phyloP scores from a whole-genome alignment of 2,797 vertebrate species.

The Leucoraja ocellata region DNA sequence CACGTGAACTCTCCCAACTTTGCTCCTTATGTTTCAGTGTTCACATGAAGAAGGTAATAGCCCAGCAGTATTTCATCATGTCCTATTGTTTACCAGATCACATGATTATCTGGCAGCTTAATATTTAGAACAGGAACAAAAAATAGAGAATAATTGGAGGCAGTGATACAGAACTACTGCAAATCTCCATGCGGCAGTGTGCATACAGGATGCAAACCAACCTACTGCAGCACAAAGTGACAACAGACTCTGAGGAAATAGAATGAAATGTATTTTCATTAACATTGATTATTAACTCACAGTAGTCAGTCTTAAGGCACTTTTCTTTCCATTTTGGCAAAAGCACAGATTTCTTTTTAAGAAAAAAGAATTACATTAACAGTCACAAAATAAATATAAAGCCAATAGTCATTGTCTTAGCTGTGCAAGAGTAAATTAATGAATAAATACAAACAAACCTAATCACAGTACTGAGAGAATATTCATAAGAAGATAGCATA shows the following conservation, averaged over 20 bases:
- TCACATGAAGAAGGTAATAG: not conserved
- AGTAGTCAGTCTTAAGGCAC: not conserved
- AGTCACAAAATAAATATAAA: not conserved
- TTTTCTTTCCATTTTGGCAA: not conserved
- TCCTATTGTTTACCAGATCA: constrained; percentile 3
- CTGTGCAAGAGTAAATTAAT: not conserved
- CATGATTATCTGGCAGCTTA: constrained; percentile 5
- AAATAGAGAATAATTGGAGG: not conserved
- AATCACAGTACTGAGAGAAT: not conserved
- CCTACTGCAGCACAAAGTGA: not conserved
- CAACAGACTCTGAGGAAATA: not conserved
- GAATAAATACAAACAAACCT: not conserved
- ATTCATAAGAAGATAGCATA: not conserved
- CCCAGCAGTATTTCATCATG: not conserved
- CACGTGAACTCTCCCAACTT: not conserved
- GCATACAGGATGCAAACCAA: not conserved
- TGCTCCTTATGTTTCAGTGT: not conserved
- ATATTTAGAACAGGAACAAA: constrained; percentile 32
- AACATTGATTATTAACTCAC: not conserved
- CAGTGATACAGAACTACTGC: constrained; percentile 2
- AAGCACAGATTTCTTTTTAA: not conserved
- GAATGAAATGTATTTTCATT: not conserved
- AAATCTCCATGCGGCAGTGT: not conserved
- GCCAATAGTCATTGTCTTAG: not conserved
- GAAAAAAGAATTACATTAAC: not conserved